Evolutionary conservation across 1,140 invertebrate genomes (phyloP).

Genomic region (Harpegnathos saltator): DNA sequence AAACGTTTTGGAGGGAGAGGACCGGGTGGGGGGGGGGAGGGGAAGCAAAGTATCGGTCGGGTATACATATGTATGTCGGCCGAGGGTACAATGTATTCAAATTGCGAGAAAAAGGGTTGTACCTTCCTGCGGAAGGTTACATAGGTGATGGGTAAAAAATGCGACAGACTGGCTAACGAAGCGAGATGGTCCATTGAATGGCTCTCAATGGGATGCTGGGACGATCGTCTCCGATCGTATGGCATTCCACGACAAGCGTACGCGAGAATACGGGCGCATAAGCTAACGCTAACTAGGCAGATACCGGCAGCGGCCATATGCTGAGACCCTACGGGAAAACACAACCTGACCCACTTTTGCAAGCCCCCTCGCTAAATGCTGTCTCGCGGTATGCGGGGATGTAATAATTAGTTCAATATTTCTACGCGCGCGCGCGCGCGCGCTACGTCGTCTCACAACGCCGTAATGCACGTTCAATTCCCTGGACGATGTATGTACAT

Average conservation of each 20-base stretch:
- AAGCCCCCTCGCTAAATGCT: background rate
- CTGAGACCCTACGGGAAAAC: slow-evolving; percentile 60
- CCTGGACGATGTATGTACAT: too few relatives aligned
- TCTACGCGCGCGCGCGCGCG: too few relatives aligned
- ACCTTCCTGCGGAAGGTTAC: slow-evolving; percentile 75
- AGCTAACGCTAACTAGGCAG: slow-evolving; percentile 81
- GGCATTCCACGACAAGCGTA: slow-evolving; percentile 65
- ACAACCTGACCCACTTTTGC: slow-evolving; percentile 61
- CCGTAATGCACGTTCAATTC: too few relatives aligned
- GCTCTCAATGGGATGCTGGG: slow-evolving; percentile 85
- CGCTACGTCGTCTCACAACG: too few relatives aligned
- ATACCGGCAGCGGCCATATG: slow-evolving; percentile 81
- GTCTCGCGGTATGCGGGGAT: background rate
- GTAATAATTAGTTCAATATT: slow-evolving; percentile 5
- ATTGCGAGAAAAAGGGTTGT: slow-evolving; percentile 85
- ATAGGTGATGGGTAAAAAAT: slow-evolving; percentile 81
- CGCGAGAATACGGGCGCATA: slow-evolving; percentile 68
- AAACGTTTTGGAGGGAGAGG: slow-evolving; percentile 17
- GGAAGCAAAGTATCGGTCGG: slow-evolving; percentile 81
- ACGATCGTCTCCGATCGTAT: slow-evolving; percentile 74
- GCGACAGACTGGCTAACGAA: slow-evolving; percentile 87
- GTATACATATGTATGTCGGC: slow-evolving; percentile 86
- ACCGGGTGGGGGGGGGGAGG: background rate
- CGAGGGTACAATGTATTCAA: slow-evolving; percentile 86
- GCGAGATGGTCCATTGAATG: slow-evolving; percentile 85